phyloP scores from a whole-genome alignment of 2,797 vertebrate genomes.

The Megalops cyprinoides region DNA sequence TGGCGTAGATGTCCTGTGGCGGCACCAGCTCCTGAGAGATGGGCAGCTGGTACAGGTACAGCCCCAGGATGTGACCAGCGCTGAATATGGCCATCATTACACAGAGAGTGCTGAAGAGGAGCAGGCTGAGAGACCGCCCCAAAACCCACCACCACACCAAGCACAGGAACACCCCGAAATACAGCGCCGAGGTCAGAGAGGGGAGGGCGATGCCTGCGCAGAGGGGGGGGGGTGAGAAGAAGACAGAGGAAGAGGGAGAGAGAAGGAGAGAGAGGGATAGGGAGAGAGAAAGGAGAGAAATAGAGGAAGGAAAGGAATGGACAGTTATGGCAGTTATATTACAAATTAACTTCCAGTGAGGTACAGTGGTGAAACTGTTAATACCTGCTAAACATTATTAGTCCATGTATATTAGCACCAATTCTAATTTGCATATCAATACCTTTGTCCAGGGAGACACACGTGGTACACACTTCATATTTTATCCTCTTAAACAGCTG shows the following conservation, averaged over 20 bases:
- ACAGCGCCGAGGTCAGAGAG: slow-evolving; percentile 78
- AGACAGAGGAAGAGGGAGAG: too few species aligned
- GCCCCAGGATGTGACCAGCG: slow-evolving; percentile 71
- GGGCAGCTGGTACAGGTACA: slow-evolving; percentile 83
- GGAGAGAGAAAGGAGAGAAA: not conserved
- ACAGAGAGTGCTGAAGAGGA: slow-evolving; percentile 77
- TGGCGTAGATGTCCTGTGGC: slow-evolving; percentile 73
- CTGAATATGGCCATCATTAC: slow-evolving; percentile 81
- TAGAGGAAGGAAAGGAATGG: not conserved
- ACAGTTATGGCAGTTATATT: not conserved
- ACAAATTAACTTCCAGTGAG: not conserved
- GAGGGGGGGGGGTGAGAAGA: too few species aligned
- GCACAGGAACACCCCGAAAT: slow-evolving; percentile 76
- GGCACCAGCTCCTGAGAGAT: slow-evolving; percentile 71
- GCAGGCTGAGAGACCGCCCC: slow-evolving; percentile 62
- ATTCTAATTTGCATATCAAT: too few species aligned
- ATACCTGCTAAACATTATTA: not conserved
- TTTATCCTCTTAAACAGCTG: too few species aligned
- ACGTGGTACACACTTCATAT: too few species aligned
- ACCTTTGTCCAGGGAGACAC: too few species aligned
- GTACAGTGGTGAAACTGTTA: too few species aligned
- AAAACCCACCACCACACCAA: slow-evolving; percentile 84
- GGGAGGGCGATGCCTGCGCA: slow-evolving; percentile 74
- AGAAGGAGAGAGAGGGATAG: not conserved
- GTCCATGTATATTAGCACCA: too few species aligned